Conservation (phyloP, 2,888 invertebrate genomes). For the Anorthoa munda region DNA sequence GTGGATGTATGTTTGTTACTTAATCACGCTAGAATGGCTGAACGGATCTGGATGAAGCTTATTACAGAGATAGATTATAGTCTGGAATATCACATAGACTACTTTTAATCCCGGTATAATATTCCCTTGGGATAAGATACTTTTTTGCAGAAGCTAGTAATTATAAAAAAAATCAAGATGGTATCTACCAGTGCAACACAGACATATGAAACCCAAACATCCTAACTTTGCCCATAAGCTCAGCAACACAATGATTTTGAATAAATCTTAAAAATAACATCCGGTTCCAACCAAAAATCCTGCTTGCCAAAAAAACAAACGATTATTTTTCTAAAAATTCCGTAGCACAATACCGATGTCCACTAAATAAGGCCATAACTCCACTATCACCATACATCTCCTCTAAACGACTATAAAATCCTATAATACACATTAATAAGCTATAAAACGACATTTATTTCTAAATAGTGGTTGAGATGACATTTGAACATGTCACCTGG, state of each 20-base stretch:
- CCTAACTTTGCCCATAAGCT: neutral
- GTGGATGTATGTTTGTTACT: no score
- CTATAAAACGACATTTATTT: slow-evolving; percentile 79
- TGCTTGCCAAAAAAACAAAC: slow-evolving; percentile 35
- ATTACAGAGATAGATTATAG: no score
- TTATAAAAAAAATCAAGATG: no score
- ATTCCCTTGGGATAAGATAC: no score
- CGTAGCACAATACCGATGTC: slow-evolving; percentile 10
- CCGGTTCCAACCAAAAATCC: slow-evolving; percentile 22
- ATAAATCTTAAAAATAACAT: slow-evolving; percentile 12
- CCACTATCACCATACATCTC: slow-evolving; percentile 72
- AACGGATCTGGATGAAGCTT: no score
- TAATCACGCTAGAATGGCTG: no score
- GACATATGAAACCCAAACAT: neutral
- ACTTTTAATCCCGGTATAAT: no score
- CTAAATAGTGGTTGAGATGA: slow-evolving; percentile 68
- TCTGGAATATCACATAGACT: no score
- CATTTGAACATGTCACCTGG: slow-evolving; percentile 61
- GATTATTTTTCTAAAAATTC: slow-evolving; percentile 15
- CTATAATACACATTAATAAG: slow-evolving; percentile 80
- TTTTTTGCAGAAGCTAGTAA: no score
- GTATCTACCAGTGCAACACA: no score
- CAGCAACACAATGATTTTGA: neutral
- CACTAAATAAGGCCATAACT: slow-evolving; percentile 55
- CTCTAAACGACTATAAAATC: slow-evolving; percentile 73